phyloP scores from a whole-genome alignment of 2,113 vertebrate genomes.

The Aptenodytes forsteri region DNA sequence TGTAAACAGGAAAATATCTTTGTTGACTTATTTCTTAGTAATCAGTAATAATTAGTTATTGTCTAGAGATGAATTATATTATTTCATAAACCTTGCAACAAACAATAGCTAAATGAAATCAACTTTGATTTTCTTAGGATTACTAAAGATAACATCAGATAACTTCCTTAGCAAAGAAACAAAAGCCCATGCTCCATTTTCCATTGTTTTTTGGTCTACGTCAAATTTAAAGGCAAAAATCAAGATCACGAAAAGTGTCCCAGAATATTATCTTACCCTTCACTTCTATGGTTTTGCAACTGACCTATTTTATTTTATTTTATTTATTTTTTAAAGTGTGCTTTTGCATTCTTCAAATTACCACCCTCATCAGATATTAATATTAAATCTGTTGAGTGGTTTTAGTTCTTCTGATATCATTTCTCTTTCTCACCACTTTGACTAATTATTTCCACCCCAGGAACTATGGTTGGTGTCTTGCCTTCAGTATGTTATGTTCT shows the following conservation, averaged over 20 bases:
- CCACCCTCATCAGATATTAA: background rate
- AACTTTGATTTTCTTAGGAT: conserved; percentile 38
- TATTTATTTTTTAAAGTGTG: background rate
- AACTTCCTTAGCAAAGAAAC: conserved; percentile 17
- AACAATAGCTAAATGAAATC: conserved; percentile 55
- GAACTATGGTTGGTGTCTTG: background rate
- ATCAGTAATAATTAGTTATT: conserved; percentile 81
- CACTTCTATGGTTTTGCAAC: background rate
- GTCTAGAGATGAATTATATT: conserved; percentile 71
- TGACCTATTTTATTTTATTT: background rate
- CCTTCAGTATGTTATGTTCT: background rate
- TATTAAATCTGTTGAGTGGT: background rate
- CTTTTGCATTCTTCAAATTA: background rate
- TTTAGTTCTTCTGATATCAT: background rate
- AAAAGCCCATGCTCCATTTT: background rate
- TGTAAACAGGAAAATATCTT: conserved; percentile 84
- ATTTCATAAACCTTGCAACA: conserved; percentile 53
- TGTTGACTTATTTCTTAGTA: conserved; percentile 82
- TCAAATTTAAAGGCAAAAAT: conserved; percentile 14
- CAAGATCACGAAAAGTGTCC: background rate
- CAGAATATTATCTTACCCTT: background rate
- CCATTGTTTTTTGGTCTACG: background rate
- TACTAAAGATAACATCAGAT: conserved; percentile 7
- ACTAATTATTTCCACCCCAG: background rate
- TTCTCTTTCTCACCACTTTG: background rate